Base-by-base conservation (phyloP, 2,888 invertebrate genomes). In the Hemicrepidius hirtus region DNA sequence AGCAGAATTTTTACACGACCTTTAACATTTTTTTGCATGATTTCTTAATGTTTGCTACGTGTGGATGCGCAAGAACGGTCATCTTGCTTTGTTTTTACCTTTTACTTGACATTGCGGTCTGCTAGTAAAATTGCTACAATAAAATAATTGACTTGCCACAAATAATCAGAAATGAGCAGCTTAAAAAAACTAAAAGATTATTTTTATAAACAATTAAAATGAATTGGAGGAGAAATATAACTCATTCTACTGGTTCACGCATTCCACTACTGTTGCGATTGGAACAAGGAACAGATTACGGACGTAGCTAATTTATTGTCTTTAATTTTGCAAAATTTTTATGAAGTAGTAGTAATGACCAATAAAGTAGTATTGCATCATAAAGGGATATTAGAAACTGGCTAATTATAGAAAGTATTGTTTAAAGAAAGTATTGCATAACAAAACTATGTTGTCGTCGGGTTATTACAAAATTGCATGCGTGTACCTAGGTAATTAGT, bases 51-150 rank as follows among this genome's bases (percentile, higher is more conserved):
- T 32, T 60, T 59, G 71, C 60, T 66, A 66, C 71, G 60, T 71
- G 46, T 71, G 71, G 71, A 71, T 71, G 71, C 71, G 44, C 71
- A 50, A 66, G 66, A 71, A 71, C 62, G 28, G 60, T 44, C 66
- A 24, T 71, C 71, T 66, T 55, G 35, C n/a, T 67, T 24, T 24
- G 24, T 24, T 71, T 71, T 71, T 66, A 63, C 37, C 71, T 71
- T 62, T 69, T 69, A 69, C 69, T 66, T 71, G 71, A 66, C 71
- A 71, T 71, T 71, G 71, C 35, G 49, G 59, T 66, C 13, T 3
- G n/a, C n/a, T 16, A 28, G n/a, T 13, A 44, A 44, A 32, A 5
- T 24, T 18, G 21, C 50, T 12, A 50, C 6, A 50, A 44, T 13
- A 16, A 18, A 13, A 44, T 18, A 16, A 18, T 18, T 13, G 44